Evolutionary conservation across 1,140 invertebrate species (phyloP).

Genomic region (Leptonema lineaticorne): DNA sequence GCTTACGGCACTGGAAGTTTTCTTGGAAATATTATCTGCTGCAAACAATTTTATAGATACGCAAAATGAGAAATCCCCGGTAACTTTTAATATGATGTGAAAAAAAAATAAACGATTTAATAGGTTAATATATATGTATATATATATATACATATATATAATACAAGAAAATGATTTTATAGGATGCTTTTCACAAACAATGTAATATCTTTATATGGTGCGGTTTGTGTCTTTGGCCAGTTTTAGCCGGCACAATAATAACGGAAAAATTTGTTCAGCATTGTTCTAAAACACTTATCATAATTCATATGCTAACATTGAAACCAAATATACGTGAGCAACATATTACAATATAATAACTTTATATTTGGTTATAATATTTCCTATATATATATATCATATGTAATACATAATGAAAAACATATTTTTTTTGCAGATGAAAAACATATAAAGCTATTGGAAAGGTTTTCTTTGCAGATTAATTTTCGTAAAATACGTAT

Average conservation of each 20-base stretch:
- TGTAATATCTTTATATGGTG: neutral
- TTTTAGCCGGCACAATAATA: neutral
- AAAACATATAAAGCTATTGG: neutral
- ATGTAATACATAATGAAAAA: neutral
- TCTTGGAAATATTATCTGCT: neutral
- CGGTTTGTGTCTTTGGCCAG: neutral
- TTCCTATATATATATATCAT: neutral
- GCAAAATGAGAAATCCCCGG: neutral
- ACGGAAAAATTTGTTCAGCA: neutral
- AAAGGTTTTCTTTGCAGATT: slow-evolving; percentile 4
- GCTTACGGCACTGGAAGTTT: neutral
- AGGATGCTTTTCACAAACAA: neutral
- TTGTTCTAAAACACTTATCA: neutral
- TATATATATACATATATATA: too few relatives aligned
- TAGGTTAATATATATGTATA: too few relatives aligned
- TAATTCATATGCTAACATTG: neutral
- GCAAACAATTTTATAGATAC: neutral
- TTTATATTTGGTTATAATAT: too few relatives aligned
- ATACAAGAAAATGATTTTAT: too few relatives aligned
- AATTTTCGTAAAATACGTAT: slow-evolving; percentile 18
- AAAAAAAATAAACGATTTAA: too few relatives aligned
- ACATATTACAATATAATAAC: too few relatives aligned
- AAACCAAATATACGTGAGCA: neutral
- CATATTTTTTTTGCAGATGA: slow-evolving; percentile 11
- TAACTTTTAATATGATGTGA: too few relatives aligned